phyloP scores from a whole-genome alignment of 2,797 vertebrate species.

The Capromys pilorides region DNA sequence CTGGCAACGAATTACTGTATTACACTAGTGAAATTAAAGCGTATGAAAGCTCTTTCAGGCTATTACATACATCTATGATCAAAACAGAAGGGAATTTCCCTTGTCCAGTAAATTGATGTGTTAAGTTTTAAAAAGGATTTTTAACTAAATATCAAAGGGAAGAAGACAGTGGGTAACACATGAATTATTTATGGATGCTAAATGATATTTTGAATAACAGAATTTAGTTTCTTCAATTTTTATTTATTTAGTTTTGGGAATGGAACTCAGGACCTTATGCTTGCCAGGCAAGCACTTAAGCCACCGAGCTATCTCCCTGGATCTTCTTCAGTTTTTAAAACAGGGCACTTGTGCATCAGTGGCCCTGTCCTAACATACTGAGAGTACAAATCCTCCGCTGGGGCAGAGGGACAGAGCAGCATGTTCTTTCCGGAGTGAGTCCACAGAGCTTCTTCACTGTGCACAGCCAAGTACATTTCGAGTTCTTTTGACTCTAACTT shows the following conservation, averaged over 20 bases:
- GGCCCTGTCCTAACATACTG: not conserved
- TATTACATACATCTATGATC: conserved; percentile 66
- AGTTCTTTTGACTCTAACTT: conserved; percentile 35
- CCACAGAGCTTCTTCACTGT: not conserved
- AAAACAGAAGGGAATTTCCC: conserved; percentile 44
- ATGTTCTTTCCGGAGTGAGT: not conserved
- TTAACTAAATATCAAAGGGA: conserved; percentile 44
- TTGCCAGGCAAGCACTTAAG: too few species aligned
- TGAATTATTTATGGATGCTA: conserved; percentile 29
- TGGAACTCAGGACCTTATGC: too few species aligned
- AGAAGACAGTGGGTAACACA: not conserved
- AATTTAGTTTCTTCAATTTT: conserved; percentile 53
- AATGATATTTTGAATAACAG: not conserved
- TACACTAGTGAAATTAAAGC: conserved; percentile 62
- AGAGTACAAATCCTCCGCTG: not conserved
- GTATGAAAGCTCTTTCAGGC: conserved; percentile 72
- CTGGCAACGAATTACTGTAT: conserved; percentile 65
- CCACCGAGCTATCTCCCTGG: too few species aligned
- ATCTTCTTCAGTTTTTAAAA: conserved; percentile 52
- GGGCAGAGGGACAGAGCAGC: not conserved
- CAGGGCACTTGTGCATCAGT: not conserved
- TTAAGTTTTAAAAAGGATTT: conserved; percentile 62
- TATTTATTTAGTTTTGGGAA: not conserved
- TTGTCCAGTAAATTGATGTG: conserved; percentile 60
- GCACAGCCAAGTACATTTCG: not conserved